phyloP scores from a whole-genome alignment of 2,113 vertebrate species.

The sheep (Ovis aries) region ARS-UI_Ramb_v3.0 NC_056080.1:19539001-19539500 shows the following conservation, averaged over 20 bases:
- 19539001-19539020: not conserved
- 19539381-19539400: not conserved
- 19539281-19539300: not conserved
- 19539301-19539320: not conserved
- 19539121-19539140: not conserved
- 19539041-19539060: not conserved
- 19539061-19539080: not conserved
- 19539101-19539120: not conserved
- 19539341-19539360: not conserved
- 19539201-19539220: not conserved
- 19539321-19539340: not conserved
- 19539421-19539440: not conserved
- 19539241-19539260: not conserved
- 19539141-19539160: not conserved
- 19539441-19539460: not conserved
- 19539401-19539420: not conserved
- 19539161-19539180: not conserved
- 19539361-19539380: not conserved
- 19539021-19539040: not conserved
- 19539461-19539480: not conserved
- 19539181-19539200: not conserved
- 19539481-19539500: not conserved
- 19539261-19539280: not conserved
- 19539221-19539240: not conserved
- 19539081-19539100: not conserved